Percentiles rank a stretch among this genome's conserved stretches.
Evolutionary conservation across 2,888 invertebrate genomes (phyloP).

Genomic region (Cremastobaeus sp.): DNA sequence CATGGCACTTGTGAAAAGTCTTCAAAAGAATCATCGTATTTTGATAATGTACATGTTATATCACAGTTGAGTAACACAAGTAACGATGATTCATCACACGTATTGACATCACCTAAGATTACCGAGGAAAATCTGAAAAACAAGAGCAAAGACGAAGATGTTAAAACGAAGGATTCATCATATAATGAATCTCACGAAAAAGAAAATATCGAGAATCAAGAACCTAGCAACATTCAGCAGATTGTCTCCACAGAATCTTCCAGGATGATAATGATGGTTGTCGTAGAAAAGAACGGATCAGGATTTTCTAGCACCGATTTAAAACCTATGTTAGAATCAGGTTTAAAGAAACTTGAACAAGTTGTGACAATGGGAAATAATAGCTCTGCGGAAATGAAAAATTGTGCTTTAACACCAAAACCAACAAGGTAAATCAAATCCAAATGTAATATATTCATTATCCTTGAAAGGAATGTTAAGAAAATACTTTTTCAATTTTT

Average conservation of each 20-base stretch:
- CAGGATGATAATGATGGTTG: conserved; percentile 73
- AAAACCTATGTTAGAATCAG: conserved; percentile 68
- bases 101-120: background rate
- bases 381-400: background rate
- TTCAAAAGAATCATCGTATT: background rate
- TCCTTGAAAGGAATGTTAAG: background rate
- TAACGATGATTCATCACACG: background rate
- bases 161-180: background rate
- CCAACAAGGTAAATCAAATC: conserved; percentile 13
- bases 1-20: background rate
- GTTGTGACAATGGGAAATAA: conserved; percentile 16
- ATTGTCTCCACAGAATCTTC: conserved; percentile 53
- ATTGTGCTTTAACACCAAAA: background rate
- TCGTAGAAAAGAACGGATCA: conserved; percentile 67
- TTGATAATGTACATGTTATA: conserved; percentile 28
- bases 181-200: background rate
- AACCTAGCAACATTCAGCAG: background rate
- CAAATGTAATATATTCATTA: too few species aligned
- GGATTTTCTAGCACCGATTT: conserved; percentile 62
- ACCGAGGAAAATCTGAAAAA: background rate
- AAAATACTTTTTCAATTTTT: background rate
- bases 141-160: background rate
- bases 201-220: background rate
- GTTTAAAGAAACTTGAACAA: conserved; percentile 69
- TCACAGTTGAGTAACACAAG: conserved; percentile 6